Evolutionary conservation across 35 echinoderm and acorn worm species (phyloP).

Genomic region (Nesometra sesokonis): DNA sequence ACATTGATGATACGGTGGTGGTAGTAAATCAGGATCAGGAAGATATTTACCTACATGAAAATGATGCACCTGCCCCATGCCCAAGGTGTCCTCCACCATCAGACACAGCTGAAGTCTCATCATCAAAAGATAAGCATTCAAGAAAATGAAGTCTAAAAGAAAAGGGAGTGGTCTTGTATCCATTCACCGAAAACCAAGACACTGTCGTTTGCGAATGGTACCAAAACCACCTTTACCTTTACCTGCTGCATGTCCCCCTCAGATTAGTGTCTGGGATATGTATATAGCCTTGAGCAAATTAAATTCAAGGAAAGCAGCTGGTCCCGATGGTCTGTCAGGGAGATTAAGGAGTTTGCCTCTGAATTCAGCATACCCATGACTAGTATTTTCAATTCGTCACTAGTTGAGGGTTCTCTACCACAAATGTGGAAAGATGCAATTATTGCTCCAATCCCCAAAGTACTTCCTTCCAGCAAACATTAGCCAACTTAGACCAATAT

Average conservation of each 20-base stretch:
- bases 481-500: slow-evolving; percentile 8
- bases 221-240: background rate
- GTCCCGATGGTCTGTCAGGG: slow-evolving; percentile 7
- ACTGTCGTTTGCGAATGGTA: no score
- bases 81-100: no score
- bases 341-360: slow-evolving; percentile 6
- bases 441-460: background rate
- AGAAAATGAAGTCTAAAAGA: no score
- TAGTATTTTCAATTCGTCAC: slow-evolving; percentile 13
- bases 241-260: background rate
- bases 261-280: slow-evolving; percentile 22
- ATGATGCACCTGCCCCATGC: no score
- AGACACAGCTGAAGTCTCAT: no score
- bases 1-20: no score
- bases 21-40: no score
- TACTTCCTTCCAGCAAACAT: no score
- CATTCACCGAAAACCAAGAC: no score
- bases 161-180: no score
- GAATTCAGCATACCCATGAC: slow-evolving; percentile 6
- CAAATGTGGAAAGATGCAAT: slow-evolving; percentile 17
- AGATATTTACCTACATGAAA: no score
- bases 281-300: slow-evolving; percentile 6
- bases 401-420: background rate
- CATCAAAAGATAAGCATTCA: no score
- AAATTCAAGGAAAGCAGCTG: background rate